Evolutionary conservation across 2,888 invertebrate genomes (phyloP).

Genomic region (Muscina levida): DNA sequence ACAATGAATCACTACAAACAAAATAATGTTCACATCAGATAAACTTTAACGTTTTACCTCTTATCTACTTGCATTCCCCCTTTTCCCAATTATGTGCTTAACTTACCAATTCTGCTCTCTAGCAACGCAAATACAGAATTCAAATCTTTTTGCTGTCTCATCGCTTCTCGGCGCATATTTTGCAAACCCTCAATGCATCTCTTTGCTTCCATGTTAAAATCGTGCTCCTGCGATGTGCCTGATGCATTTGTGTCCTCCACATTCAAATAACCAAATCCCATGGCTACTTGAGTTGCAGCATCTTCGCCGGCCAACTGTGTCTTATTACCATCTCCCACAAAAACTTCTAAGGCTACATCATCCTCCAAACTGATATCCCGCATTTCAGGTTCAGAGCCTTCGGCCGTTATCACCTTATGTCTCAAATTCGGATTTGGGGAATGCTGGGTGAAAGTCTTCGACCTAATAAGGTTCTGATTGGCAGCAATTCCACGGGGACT

Average conservation of each 20-base stretch:
- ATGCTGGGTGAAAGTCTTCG: conserved; percentile 86
- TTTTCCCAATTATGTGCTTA: conserved; percentile 71
- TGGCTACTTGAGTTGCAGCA: conserved; percentile 65
- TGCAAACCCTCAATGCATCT: conserved; percentile 84
- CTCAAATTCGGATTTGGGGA: conserved; percentile 82
- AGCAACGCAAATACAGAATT: conserved; percentile 78
- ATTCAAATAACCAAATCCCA: conserved; percentile 76
- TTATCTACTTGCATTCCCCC: too few relatives aligned
- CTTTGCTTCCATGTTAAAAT: conserved; percentile 84
- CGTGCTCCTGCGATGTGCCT: conserved; percentile 80
- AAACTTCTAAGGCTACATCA: conserved; percentile 83
- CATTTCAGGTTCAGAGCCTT: conserved; percentile 81
- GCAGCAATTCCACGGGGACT: conserved; percentile 57
- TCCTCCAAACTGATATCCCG: conserved; percentile 88
- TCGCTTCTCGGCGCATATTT: conserved; percentile 83
- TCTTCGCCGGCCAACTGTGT: conserved; percentile 61
- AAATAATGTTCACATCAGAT: too few relatives aligned
- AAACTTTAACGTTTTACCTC: too few relatives aligned
- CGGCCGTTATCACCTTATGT: conserved; percentile 79
- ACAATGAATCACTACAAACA: too few relatives aligned
- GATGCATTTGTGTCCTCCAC: conserved; percentile 67
- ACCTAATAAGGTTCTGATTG: conserved; percentile 80
- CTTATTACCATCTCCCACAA: conserved; percentile 61
- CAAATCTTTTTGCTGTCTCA: conserved; percentile 84
- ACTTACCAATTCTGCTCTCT: conserved; percentile 80